Evolutionary conservation across 1,140 invertebrate genomes (phyloP).

Genomic region (Hylaeus volcanicus): DNA sequence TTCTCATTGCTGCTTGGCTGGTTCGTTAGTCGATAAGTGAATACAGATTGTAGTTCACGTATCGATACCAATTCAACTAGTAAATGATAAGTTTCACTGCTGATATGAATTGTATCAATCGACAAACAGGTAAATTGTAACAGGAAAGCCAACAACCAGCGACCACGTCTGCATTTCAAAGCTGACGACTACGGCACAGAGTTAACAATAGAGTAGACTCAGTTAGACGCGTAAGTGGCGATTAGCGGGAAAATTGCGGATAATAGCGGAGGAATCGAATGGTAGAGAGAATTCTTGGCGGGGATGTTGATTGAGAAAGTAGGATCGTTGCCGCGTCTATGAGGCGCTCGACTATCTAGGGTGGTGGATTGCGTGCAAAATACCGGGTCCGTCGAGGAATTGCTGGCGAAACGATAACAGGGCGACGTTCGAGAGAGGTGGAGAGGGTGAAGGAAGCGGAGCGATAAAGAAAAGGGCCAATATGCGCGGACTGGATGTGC

Average conservation of each 20-base stretch:
- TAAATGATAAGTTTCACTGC: no score
- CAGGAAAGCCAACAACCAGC: no score
- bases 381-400: constrained; percentile 17
- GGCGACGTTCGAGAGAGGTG: neutral
- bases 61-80: no score
- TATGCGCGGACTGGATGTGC: constrained; percentile 33
- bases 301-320: neutral
- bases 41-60: no score
- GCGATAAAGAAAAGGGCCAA: constrained; percentile 35
- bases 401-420: constrained; percentile 5
- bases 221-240: neutral
- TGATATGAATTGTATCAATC: no score
- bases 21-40: no score
- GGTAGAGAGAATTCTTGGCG: constrained; percentile 7
- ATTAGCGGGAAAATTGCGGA: constrained; percentile 1
- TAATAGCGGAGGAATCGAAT: constrained; percentile 13
- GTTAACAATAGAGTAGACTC: no score
- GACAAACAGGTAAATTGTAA: no score
- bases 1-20: no score
- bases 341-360: constrained; percentile 14
- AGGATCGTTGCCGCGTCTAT: constrained; percentile 21
- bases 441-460: neutral
- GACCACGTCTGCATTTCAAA: no score
- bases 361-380: constrained; percentile 60
- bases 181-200: no score